Evolutionary conservation across 1,140 invertebrate species (phyloP).

Genomic region (Dinothrombium tinctorium): DNA sequence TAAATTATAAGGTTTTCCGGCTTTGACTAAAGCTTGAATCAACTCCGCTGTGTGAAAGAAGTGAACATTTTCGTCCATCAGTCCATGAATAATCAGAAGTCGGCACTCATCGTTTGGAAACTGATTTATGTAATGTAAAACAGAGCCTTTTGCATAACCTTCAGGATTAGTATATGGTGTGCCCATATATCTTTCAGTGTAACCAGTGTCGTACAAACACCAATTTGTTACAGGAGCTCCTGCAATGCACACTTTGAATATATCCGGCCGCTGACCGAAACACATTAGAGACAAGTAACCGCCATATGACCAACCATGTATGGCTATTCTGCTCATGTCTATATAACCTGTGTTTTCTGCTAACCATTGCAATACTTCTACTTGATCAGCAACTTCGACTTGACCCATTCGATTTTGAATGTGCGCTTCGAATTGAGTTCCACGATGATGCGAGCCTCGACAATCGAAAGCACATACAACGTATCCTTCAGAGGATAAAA

Average conservation of each 20-base stretch:
- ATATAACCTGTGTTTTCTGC: conserved; percentile 59
- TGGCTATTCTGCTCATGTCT: conserved; percentile 70
- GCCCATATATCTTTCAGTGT: conserved; percentile 94
- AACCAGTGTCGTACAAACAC: conserved; percentile 81
- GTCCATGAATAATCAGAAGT: conserved; percentile 84
- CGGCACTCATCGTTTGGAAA: conserved; percentile 82
- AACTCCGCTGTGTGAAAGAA: conserved; percentile 73
- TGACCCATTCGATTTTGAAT: conserved; percentile 71
- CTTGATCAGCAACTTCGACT: conserved; percentile 67
- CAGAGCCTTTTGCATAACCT: conserved; percentile 50
- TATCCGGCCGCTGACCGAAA: conserved; percentile 24
- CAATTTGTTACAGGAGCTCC: conserved; percentile 93
- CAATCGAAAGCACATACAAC: conserved; percentile 87
- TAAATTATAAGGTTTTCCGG: conserved; percentile 71
- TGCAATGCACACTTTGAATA: conserved; percentile 36
- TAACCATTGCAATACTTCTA: conserved; percentile 74
- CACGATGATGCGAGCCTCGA: conserved; percentile 73
- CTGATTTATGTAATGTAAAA: conserved; percentile 49
- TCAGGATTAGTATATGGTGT: conserved; percentile 50
- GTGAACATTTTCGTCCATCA: conserved; percentile 99
- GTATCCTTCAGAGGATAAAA: conserved; percentile 84
- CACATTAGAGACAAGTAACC: conserved; percentile 29
- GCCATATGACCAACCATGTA: conserved; percentile 95
- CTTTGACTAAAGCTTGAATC: conserved; percentile 62
- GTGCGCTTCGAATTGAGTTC: conserved; percentile 68